A percentile compares a stretch with the other conserved stretches of the same genome.
These are phyloP conservation scores for Trichogramma pretiosum DNA, from an alignment of 1,140 invertebrate species.

Conservation along the genomic window DNA sequence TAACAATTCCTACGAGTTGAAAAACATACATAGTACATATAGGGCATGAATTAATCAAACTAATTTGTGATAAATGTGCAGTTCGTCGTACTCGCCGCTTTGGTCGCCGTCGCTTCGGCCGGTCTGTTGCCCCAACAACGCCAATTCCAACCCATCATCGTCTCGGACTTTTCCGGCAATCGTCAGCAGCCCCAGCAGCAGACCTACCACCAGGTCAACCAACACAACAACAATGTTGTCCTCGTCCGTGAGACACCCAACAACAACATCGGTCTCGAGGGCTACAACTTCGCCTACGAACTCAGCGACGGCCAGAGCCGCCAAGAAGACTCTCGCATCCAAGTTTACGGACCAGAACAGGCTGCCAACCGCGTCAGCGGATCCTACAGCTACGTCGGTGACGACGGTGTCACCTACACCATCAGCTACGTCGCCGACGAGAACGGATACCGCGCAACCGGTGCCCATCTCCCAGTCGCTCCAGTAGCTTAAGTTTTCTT, in stretches of 20 bases:
- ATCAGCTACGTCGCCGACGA: not conserved
- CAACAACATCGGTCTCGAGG: conserved; percentile 39
- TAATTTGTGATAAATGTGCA: too few relatives aligned
- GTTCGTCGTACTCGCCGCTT: not conserved
- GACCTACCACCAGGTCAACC: not conserved
- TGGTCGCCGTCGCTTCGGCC: not conserved
- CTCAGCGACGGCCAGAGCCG: conserved; percentile 52
- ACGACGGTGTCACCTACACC: not conserved
- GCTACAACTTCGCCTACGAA: conserved; percentile 45
- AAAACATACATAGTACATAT: too few relatives aligned
- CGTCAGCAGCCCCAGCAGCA: not conserved
- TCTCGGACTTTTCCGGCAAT: not conserved
- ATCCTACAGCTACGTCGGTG: not conserved
- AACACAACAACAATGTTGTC: conserved; percentile 20
- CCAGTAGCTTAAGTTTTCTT: too few relatives aligned
- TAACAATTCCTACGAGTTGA: too few relatives aligned
- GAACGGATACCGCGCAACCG: not conserved
- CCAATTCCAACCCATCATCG: not conserved
- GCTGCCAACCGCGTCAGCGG: not conserved
- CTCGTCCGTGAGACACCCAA: conserved; percentile 29
- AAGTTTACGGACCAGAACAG: too few relatives aligned
- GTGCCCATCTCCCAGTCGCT: not conserved
- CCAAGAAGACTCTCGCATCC: too few relatives aligned
- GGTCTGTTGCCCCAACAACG: not conserved
- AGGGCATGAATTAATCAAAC: too few relatives aligned